phyloP scores from a whole-genome alignment of 1,140 invertebrate species.

The Musca vetustissima region DNA sequence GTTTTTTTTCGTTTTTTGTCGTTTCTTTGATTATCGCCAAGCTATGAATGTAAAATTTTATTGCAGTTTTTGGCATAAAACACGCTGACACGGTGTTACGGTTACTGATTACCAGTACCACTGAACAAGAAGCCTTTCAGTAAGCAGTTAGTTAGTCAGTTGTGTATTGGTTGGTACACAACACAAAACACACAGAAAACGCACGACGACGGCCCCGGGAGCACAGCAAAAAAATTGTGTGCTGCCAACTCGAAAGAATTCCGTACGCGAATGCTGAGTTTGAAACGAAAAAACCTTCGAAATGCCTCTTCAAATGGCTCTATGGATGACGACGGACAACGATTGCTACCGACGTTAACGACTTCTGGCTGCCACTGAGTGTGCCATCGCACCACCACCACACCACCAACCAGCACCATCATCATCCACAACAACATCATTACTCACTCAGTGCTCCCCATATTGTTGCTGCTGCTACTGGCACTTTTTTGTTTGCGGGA shows the following conservation, averaged over 20 bases:
- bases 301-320: conserved; percentile 48
- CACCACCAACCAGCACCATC: too few species aligned
- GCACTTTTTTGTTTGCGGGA: neutral
- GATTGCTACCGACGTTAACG: too few species aligned
- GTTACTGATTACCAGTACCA: too few species aligned
- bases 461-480: too few species aligned
- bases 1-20: too few species aligned
- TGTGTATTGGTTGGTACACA: conserved; percentile 7
- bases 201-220: too few species aligned
- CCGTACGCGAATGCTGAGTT: conserved; percentile 54
- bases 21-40: neutral
- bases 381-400: too few species aligned
- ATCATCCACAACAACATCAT: neutral
- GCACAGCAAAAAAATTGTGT: conserved; percentile 40
- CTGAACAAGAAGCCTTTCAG: neutral
- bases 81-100: too few species aligned
- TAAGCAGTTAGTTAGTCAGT: neutral
- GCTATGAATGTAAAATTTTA: too few species aligned
- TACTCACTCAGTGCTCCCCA: too few species aligned
- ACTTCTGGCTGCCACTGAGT: too few species aligned
- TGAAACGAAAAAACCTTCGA: conserved; percentile 53
- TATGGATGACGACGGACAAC: neutral
- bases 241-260: conserved; percentile 55
- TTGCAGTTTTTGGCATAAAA: too few species aligned
- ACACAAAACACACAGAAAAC: conserved; percentile 29